These are phyloP conservation scores for Teleiodes luculella DNA, from an alignment of 2,888 invertebrate species.

Conservation along the genomic window DNA sequence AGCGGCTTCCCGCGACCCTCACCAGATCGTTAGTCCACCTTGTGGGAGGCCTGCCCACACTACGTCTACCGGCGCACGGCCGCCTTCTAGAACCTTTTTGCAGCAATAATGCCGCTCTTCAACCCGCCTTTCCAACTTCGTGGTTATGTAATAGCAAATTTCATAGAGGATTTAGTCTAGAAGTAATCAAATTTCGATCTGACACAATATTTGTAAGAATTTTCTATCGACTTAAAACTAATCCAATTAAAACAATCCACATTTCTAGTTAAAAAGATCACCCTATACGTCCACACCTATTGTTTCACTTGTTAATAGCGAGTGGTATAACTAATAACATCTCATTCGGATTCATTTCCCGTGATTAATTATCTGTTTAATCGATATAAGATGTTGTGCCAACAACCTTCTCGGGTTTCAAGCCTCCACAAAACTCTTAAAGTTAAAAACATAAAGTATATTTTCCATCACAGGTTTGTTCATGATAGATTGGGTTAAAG, in stretches of 20 bases:
- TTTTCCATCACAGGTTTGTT: conserved; percentile 24
- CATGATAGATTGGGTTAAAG: conserved; percentile 73
- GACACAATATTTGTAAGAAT: no score
- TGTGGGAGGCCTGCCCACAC: no score
- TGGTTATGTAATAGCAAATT: no score
- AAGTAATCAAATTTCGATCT: no score
- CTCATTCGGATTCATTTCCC: conserved; percentile 78
- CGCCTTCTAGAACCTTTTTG: no score
- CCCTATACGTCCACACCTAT: conserved; percentile 52
- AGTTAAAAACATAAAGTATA: conserved; percentile 25
- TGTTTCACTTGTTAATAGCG: conserved; percentile 78
- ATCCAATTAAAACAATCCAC: neutral
- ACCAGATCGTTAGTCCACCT: no score
- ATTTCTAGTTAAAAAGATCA: conserved; percentile 33
- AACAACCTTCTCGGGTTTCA: conserved; percentile 70
- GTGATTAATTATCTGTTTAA: conserved; percentile 80
- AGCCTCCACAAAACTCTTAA: conserved; percentile 7
- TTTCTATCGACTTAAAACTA: neutral
- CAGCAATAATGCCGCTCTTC: no score
- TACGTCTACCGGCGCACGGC: no score
- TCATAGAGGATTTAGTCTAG: no score
- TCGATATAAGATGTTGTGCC: conserved; percentile 79
- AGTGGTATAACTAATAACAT: conserved; percentile 78
- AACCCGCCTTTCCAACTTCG: no score
- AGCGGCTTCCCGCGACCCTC: no score